A percentile compares a stretch with the other conserved stretches of the same genome.
phyloP scores from a whole-genome alignment of 2,888 invertebrate genomes.

The Nesidiocoris tenuis region DNA sequence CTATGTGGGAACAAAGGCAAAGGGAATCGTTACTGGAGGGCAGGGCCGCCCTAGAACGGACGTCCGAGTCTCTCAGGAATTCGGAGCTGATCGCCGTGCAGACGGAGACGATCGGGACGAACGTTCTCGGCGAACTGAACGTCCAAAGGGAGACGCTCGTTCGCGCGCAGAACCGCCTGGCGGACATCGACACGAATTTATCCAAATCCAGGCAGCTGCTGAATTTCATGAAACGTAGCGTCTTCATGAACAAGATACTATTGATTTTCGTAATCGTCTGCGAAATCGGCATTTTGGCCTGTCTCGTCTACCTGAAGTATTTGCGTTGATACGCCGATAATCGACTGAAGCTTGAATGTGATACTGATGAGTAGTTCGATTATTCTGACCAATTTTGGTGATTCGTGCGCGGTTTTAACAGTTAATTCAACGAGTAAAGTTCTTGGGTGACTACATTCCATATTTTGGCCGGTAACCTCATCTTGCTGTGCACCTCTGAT shows the following conservation, averaged over 20 bases:
- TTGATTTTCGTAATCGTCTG: conserved; percentile 71
- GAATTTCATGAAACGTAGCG: conserved; percentile 66
- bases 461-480: too few species aligned
- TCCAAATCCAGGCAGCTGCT: conserved; percentile 65
- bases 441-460: too few species aligned
- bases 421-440: too few species aligned
- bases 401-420: too few species aligned
- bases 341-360: too few species aligned
- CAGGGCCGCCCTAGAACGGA: conserved; percentile 60
- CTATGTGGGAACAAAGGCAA: conserved; percentile 60
- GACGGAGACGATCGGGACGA: conserved; percentile 75
- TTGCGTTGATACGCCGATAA: conserved; percentile 34
- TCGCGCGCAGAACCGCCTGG: conserved; percentile 65
- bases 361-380: too few species aligned
- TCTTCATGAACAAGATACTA: conserved; percentile 73
- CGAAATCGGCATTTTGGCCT: conserved; percentile 67
- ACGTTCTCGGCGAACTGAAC: conserved; percentile 72
- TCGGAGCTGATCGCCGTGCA: conserved; percentile 75
- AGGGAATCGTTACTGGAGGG: conserved; percentile 62
- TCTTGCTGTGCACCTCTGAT: too few species aligned
- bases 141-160: conserved; percentile 73
- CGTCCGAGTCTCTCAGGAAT: conserved; percentile 65
- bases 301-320: conserved; percentile 52
- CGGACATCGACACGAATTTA: conserved; percentile 70
- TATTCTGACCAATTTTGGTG: too few species aligned